Conservation (phyloP, 2,888 invertebrate species). For the Chrysotoxum bicinctum region DNA sequence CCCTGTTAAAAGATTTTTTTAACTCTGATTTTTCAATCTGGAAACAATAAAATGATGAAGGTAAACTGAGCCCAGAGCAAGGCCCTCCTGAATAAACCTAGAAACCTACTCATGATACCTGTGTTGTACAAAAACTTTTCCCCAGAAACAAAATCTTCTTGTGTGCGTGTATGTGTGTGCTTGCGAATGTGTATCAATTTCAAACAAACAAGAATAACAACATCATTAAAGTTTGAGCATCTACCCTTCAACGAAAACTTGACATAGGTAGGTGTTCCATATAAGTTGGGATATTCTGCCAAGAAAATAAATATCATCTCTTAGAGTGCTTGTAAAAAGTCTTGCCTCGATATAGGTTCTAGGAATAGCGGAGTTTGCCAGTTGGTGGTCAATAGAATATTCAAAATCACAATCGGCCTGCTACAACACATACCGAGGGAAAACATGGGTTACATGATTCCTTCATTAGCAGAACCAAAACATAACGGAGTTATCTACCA, state of each 20-base stretch:
- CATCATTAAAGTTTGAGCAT: conserved; percentile 67
- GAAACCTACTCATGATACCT: conserved; percentile 54
- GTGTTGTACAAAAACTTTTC: conserved; percentile 55
- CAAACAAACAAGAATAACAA: conserved; percentile 57
- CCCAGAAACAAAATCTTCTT: background rate
- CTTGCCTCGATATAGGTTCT: background rate
- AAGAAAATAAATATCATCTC: background rate
- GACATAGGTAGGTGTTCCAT: conserved; percentile 26
- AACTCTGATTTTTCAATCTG: background rate
- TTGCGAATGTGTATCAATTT: background rate
- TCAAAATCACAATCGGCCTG: conserved; percentile 41
- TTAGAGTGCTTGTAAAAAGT: too few relatives aligned
- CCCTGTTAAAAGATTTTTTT: background rate
- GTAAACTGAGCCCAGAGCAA: conserved; percentile 29
- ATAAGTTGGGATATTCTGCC: background rate
- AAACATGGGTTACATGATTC: conserved; percentile 51
- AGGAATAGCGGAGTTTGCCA: conserved; percentile 3
- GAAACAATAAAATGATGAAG: conserved; percentile 55
- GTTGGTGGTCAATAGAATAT: conserved; percentile 68
- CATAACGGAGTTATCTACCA: background rate
- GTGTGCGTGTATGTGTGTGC: too few relatives aligned
- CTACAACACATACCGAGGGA: conserved; percentile 11
- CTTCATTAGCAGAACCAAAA: conserved; percentile 45
- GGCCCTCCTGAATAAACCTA: conserved; percentile 31
- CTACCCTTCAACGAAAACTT: conserved; percentile 16